Percentiles rank a stretch among this genome's conserved stretches.
phyloP scores from a whole-genome alignment of 2,888 invertebrate genomes.

The Slavum lentiscoides region DNA sequence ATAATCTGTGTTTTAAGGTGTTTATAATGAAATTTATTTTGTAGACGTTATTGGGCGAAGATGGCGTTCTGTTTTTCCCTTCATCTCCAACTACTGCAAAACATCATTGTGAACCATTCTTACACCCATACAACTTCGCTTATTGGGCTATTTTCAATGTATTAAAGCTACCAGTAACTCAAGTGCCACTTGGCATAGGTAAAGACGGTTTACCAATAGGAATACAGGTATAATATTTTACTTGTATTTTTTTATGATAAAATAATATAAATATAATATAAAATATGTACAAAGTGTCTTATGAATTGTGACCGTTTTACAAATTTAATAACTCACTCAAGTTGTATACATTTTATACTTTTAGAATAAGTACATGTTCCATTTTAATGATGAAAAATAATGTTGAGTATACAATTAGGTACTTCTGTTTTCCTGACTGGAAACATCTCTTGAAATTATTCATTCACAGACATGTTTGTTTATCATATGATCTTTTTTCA shows the following conservation, averaged over 20 bases:
- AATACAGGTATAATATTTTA: slow-evolving; percentile 64
- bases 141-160: slow-evolving; percentile 87
- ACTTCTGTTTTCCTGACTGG: too few species aligned
- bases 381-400: too few species aligned
- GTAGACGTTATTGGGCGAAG: slow-evolving; percentile 72
- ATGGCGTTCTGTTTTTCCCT: slow-evolving; percentile 83
- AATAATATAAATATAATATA: not conserved
- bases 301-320: too few species aligned
- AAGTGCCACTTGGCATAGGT: slow-evolving; percentile 80
- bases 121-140: slow-evolving; percentile 80
- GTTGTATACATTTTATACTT: too few species aligned
- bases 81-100: slow-evolving; percentile 78
- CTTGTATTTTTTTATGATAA: not conserved
- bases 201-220: slow-evolving; percentile 75
- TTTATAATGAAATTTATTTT: slow-evolving; percentile 55
- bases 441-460: too few species aligned
- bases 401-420: too few species aligned
- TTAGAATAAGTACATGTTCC: too few species aligned
- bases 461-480: too few species aligned
- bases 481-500: too few species aligned
- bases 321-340: too few species aligned
- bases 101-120: slow-evolving; percentile 77
- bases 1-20: too few species aligned
- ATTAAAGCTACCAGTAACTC: slow-evolving; percentile 78
- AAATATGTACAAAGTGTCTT: too few species aligned